Evolutionary conservation across 2,113 vertebrate genomes (phyloP), one percentile per base, ranked within the genome.

Genomic region (Geothlypis trichas): DNA sequence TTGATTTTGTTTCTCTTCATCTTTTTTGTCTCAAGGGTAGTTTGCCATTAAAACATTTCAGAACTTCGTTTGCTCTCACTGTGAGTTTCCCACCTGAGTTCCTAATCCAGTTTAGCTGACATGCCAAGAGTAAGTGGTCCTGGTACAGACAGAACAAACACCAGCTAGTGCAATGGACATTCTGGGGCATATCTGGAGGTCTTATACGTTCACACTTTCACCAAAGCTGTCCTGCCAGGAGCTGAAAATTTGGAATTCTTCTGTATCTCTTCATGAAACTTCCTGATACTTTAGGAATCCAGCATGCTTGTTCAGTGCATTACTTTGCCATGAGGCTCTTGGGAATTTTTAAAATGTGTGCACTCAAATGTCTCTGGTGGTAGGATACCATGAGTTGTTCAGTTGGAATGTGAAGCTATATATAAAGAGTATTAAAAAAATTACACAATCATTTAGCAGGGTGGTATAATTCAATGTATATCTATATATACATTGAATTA

Each of bases 11-110:
- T 92, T 89, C 68, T 58, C 62, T 71, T 90, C 77, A 69, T 47
- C 5, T 75, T 33, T 62, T 35, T 55, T 35, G 30, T 66, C 49
- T 30, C 39, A 54, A 55, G 49, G 24, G 26, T 12, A 55, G 41
- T 51, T 93, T 83, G 28, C 33, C 33, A 74, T 81, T 41, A 72
- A 94, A 96, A 88, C 42, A 35, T 39, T 87, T 73, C 7, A 14
- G 86, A 88, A 87, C 39, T 87, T 54, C 7, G 12, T 89, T 91
- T 96, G 72, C 66, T 94, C 90, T 92, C 71, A 22, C 67, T 90
- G 58, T 85, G 84, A 68, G 22, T 69, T 85, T 79, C 26, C 55
- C 51, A 66, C 28, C 46, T 46, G 58, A 58, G 16, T 79, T 85
- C 42, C 35, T 89, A 76, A 61, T n/a, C 20, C 66, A 69, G 23